Percentiles rank a stretch among this genome's conserved stretches.
phyloP scores from a whole-genome alignment of 1,140 invertebrate species.

The Papilio polytes region DNA sequence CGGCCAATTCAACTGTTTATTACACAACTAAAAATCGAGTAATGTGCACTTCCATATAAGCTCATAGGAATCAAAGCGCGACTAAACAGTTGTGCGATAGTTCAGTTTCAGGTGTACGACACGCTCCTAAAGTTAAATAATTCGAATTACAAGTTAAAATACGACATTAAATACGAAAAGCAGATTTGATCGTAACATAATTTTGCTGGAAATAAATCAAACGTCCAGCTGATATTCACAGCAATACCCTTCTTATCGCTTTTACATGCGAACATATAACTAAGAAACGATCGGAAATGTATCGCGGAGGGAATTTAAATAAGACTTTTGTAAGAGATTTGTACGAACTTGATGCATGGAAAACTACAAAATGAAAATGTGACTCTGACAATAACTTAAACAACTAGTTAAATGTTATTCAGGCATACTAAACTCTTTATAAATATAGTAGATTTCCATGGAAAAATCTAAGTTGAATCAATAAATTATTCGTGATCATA shows the following conservation, averaged over 20 bases:
- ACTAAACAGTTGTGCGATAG: too few relatives aligned
- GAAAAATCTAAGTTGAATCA: too few relatives aligned
- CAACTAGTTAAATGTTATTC: too few relatives aligned
- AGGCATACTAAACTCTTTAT: neutral
- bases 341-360: neutral
- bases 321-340: neutral
- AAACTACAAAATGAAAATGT: neutral
- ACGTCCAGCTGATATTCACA: neutral
- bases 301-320: conserved; percentile 1
- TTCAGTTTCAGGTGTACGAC: too few relatives aligned
- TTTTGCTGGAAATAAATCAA: conserved; percentile 4
- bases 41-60: too few relatives aligned
- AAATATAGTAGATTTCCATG: too few relatives aligned
- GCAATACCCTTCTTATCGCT: conserved; percentile 13
- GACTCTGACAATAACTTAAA: too few relatives aligned
- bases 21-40: too few relatives aligned
- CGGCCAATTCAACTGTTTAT: too few relatives aligned
- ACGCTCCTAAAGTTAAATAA: neutral
- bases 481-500: too few relatives aligned
- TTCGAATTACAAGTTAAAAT: too few relatives aligned
- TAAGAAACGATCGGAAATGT: conserved; percentile 1
- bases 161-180: neutral
- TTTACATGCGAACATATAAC: conserved; percentile 21
- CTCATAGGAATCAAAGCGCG: too few relatives aligned
- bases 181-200: conserved; percentile 3